Evolutionary conservation across 2,888 invertebrate species (phyloP), one percentile per base, ranked within the genome.

Genomic region (Phyllotreta striolata): DNA sequence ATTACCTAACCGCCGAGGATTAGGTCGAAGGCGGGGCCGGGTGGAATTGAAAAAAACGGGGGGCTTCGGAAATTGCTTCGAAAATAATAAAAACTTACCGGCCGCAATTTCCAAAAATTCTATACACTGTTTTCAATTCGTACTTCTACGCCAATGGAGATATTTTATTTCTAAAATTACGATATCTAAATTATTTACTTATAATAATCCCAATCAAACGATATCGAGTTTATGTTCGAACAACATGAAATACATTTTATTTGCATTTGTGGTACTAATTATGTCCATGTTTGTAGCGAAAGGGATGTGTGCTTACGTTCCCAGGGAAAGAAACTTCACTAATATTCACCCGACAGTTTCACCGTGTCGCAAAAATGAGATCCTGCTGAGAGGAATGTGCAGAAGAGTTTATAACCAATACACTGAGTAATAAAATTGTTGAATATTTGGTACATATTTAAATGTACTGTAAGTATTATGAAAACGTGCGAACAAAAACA

Each of bases 1-100:
- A 73, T 73, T 74, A 65, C 72, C 70, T 68, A 72, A 72, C 71
- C 71, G 66, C 64, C 66, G 59, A 70, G 70, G 74, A 64, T 64
- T 64, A 64, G 10, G 24, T 24, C 24, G 24, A 24, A 37, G 47
- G 24, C 4, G n/a, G 24, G 2, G 47, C 47, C 4, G 47, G 7
- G 47, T 9, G 47, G 10, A 44, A 44, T 44, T 44, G 44, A 6
- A 44, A 44, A 44, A n/a, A 44, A 44, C 44, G 10, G 44, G 10
- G 10, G 2, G 7, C 44, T 44, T 44, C 10, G 44, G 14, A 44
- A 13, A 13, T 44, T 14, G 14, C n/a, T n/a, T n/a, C n/a, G n/a
- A n/a, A n/a, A n/a, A n/a, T n/a, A n/a, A n/a, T n/a, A n/a, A n/a
- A n/a, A n/a, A n/a, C n/a, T n/a, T n/a, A n/a, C n/a, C n/a, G n/a